Evolutionary conservation across 1,140 invertebrate genomes (phyloP).

Genomic region (Bilobella aurantiaca): DNA sequence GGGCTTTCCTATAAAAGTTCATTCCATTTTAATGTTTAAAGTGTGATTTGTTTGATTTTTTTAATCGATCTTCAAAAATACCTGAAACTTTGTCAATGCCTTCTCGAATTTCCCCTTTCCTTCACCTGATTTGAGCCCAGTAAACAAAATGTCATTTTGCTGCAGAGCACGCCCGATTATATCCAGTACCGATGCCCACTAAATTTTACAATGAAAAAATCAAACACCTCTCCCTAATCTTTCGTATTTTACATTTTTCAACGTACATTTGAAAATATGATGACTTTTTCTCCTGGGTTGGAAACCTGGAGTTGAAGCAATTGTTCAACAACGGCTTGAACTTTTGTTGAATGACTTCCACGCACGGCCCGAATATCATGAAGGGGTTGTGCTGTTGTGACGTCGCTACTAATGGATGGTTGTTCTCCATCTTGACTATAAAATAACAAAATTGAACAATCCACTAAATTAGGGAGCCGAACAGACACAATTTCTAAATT

Average conservation of each 20-base stretch:
- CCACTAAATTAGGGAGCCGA: too few species aligned
- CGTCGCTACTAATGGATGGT: background rate
- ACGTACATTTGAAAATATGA: slow-evolving; percentile 60
- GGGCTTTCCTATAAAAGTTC: too few species aligned
- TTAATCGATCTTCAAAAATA: slow-evolving; percentile 31
- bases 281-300: slow-evolving; percentile 52
- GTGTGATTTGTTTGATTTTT: background rate
- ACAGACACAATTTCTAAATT: background rate
- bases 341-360: slow-evolving; percentile 61
- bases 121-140: slow-evolving; percentile 36
- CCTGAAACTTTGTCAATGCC: slow-evolving; percentile 49
- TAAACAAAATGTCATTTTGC: slow-evolving; percentile 50
- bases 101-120: slow-evolving; percentile 41
- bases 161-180: slow-evolving; percentile 50
- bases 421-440: background rate
- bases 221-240: slow-evolving; percentile 12
- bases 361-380: background rate
- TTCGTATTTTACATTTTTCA: background rate
- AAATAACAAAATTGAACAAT: too few species aligned
- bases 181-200: slow-evolving; percentile 55
- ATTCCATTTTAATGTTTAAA: background rate
- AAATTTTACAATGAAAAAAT: slow-evolving; percentile 36
- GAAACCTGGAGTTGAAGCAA: slow-evolving; percentile 48
- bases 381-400: background rate
- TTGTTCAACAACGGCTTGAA: slow-evolving; percentile 53